Percentiles rank a stretch among this genome's conserved stretches.
Conservation (phyloP, 2,888 invertebrate genomes). For the Choristoneura rosaceana region DNA sequence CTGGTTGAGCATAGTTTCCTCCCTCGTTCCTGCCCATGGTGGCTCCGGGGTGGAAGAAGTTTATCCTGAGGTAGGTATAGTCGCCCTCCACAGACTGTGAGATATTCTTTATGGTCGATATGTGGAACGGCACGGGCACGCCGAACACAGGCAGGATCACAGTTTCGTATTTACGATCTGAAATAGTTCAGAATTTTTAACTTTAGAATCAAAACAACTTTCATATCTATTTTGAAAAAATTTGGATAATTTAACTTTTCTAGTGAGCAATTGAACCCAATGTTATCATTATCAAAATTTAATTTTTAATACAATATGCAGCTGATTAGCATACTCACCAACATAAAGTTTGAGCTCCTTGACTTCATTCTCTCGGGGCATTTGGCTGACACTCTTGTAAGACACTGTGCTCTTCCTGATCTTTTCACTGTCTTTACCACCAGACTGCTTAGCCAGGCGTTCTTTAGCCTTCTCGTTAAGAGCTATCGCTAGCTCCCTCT, state of each 20-base stretch:
- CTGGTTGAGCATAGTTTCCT: constrained; percentile 95
- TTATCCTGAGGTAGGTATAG: constrained; percentile 98
- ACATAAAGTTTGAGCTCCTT: constrained; percentile 97
- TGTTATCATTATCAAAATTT: no score
- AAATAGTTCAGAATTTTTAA: not conserved
- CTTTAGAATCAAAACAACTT: no score
- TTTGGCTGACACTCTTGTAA: constrained; percentile 95
- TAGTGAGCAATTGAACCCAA: no score
- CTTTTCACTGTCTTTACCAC: constrained; percentile 94
- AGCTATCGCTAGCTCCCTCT: constrained; percentile 95
- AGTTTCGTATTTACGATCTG: constrained; percentile 98
- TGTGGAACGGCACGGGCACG: constrained; percentile 98
- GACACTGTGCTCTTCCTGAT: constrained; percentile 97
- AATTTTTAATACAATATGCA: not conserved
- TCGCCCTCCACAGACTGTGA: constrained; percentile 99
- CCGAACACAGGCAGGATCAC: constrained; percentile 99
- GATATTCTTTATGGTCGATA: constrained; percentile 99
- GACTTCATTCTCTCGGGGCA: constrained; percentile 97
- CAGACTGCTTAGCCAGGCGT: constrained; percentile 94
- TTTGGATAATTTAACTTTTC: no score
- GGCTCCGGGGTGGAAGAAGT: constrained; percentile 99
- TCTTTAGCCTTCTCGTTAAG: constrained; percentile 97
- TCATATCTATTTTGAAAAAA: no score
- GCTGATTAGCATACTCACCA: constrained; percentile 84
- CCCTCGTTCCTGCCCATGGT: constrained; percentile 98